Evolutionary conservation across 1,140 invertebrate genomes (phyloP), one percentile per base, ranked within the genome.

Genomic region (Branchinecta lynchi): DNA sequence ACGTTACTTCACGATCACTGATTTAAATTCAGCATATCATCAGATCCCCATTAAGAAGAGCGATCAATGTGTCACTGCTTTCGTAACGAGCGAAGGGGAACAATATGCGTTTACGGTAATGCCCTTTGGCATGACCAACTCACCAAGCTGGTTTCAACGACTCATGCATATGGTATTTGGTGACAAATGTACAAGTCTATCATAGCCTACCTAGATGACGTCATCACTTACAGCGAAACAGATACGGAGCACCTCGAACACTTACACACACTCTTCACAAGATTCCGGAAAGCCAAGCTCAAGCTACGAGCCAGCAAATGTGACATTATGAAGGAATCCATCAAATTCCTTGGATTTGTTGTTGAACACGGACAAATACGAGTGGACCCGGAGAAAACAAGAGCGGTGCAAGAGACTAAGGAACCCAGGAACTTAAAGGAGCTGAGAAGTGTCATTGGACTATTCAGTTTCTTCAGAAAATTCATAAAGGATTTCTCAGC

Each of bases 111-210:
- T 80, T 70, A 72, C 68, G 7, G 69, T 76, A 0, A 78, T 81
- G 77, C 77, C 51, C 12, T 60, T 60, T 60, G 80, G 79, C 0
- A 71, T 82, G 0, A 71, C 70, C 3, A 78, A 79, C 44, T 76
- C 77, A 3, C 76, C 74, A 15, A 76, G 78, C 3, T 79, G 77
- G 0, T 78, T 77, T 66, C 71, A 75, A 66, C 45, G 74, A 43
- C 51, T 76, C 9, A 76, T 76, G 69, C 72, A 73, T 17, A 68
- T 72, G 21, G 68, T 76, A 8, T 65, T 80, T 0, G 71, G 20
- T 0, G 44, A 45, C 3, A 76, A 12, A 65, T 66, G 21, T 70
- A 46, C 17, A 70, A 70, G 3, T 69, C 70, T 44, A 15, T 44
- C 12, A 15, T 72, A 21, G 32, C 67, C 3, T 72, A 72, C 51